Base-by-base conservation (phyloP, 2,113 vertebrate species). In the human region DNA sequence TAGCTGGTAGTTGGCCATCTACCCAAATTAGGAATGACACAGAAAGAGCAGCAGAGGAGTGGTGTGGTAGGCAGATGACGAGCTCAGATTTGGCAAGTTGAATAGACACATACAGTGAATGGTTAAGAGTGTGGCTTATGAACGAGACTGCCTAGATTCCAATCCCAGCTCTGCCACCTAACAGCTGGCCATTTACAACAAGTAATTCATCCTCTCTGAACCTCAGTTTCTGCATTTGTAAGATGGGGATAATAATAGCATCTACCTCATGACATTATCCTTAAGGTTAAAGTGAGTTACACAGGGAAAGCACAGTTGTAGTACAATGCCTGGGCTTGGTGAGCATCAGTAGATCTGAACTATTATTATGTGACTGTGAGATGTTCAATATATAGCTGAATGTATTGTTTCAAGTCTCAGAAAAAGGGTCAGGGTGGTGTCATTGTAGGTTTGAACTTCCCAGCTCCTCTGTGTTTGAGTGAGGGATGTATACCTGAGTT, bases 281-380 rank as follows among this genome's bases (percentile, higher is more conserved):
- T 72, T 79, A 96, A 82, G 64, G 45, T 88, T 61, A 35, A 95
- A 95, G 79, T 45, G 52, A 89, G 48, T 85, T 76, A 23, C n/a
- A 48, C 40, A 89, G 22, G 23, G n/a, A 82, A 86, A 61, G 14
- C 32, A 70, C 12, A 82, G 27, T 76, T 48, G 92, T 89, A 50
- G 38, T 27, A 38, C 2, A n/a, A 55, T 45, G 68, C 9, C 7
- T 32, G 8, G 64, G 38, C 20, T 68, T 79, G 40, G 59, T 80
- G 14, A 80, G 64, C 30, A 35, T 50, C 40, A 30, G 4, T 68
- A 59, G 66, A 80, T 45, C 8, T 59, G 81, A 87, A 50, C 48
- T 59, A 30, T 25, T n/a, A 82, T n/a, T 50, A 82, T 9, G 45
- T 66, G 38, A 52, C 20, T 38, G 32, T 78, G 40, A 88, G 40